These are phyloP conservation scores for Nyctereutes procyonoides DNA, from an alignment of 2,113 vertebrate genomes.

Conservation along the genomic window DNA sequence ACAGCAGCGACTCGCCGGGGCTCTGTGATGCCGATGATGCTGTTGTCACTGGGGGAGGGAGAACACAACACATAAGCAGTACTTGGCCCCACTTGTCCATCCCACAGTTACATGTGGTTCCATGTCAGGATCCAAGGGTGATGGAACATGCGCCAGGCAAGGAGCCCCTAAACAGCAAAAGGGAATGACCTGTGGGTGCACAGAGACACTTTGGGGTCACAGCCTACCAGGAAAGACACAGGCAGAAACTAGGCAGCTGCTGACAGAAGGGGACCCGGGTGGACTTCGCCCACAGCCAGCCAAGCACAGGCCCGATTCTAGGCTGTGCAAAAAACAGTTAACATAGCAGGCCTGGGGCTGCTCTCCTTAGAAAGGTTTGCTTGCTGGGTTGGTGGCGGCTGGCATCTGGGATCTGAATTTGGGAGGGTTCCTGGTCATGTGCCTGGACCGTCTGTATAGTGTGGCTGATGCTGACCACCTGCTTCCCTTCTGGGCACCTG, in stretches of 20 bases:
- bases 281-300: neutral
- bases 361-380: neutral
- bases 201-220: fast-evolving
- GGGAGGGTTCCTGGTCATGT: neutral
- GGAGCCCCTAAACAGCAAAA: fast-evolving
- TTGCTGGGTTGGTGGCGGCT: fast-evolving
- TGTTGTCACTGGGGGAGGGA: conserved; percentile 80
- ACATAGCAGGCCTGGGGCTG: fast-evolving
- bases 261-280: fast-evolving
- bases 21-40: conserved; percentile 94
- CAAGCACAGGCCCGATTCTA: fast-evolving
- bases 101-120: fast-evolving
- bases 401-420: neutral
- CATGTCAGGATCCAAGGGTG: fast-evolving
- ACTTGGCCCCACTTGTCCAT: fast-evolving
- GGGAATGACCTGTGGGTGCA: fast-evolving
- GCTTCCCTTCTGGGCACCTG: neutral
- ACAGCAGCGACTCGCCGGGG: conserved; percentile 96
- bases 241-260: fast-evolving
- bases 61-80: fast-evolving
- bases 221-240: no score
- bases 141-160: fast-evolving
- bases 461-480: no score
- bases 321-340: no score
- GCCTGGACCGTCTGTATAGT: neutral